phyloP scores from a whole-genome alignment of 2,888 invertebrate genomes.

The Eulithis prunata region DNA sequence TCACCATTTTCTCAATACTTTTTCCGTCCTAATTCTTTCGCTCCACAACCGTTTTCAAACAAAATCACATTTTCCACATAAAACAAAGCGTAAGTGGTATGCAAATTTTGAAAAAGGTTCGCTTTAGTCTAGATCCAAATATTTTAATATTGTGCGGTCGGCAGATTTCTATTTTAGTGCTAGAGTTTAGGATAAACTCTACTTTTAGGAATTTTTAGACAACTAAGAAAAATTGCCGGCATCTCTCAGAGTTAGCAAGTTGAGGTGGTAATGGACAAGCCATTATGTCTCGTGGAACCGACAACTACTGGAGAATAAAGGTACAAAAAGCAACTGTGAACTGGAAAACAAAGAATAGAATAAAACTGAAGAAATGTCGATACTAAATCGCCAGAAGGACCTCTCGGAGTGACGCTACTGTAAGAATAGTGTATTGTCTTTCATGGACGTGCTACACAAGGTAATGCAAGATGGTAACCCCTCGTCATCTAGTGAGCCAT shows the following conservation, averaged over 20 bases:
- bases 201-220: not conserved
- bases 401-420: too few relatives aligned
- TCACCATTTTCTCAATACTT: not conserved
- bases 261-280: too few relatives aligned
- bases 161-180: not conserved
- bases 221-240: not conserved
- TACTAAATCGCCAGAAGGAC: too few relatives aligned
- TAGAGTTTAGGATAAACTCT: not conserved
- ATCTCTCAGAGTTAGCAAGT: too few relatives aligned
- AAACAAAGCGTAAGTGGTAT: conserved; percentile 30
- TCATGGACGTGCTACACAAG: too few relatives aligned
- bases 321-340: not conserved
- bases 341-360: not conserved
- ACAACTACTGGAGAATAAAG: too few relatives aligned
- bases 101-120: conserved; percentile 39
- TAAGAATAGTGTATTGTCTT: too few relatives aligned
- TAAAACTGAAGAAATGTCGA: too few relatives aligned
- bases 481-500: too few relatives aligned
- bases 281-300: too few relatives aligned
- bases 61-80: conserved; percentile 29
- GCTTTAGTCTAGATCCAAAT: conserved; percentile 28
- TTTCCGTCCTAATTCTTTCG: conserved; percentile 18
- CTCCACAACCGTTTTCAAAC: conserved; percentile 24
- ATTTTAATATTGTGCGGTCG: conserved; percentile 13
- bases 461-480: too few relatives aligned